Evolutionary conservation across 2,888 invertebrate species (phyloP), one percentile per base, ranked within the genome.

Genomic region (Lasioglossum vierecki): DNA sequence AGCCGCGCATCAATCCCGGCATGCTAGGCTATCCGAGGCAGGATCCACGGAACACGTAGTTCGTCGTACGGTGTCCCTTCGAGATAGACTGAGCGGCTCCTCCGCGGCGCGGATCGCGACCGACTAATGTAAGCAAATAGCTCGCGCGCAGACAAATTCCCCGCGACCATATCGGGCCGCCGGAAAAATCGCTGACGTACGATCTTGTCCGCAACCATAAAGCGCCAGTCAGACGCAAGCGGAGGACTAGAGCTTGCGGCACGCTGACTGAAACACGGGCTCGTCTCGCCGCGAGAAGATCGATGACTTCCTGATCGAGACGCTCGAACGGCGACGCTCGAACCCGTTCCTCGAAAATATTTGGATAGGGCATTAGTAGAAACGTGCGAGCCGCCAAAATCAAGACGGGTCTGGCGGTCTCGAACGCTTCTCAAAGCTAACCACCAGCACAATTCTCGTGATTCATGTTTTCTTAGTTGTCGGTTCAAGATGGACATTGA

Each of bases 81-180:
- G 70, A 41, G 70, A 70, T 70, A 70, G 70, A 70, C 70, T 70
- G 70, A 70, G 39, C 76, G 74, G 68, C 77, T 76, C 30, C 72
- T 63, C 49, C 76, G 76, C 76, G 78, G 39, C 60, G 70, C 53
- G 79, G 82, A 88, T 87, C 80, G 83, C 79, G 46, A 68, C 73
- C 79, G 85, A 89, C 91, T 89, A 92, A 93, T 91, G 91, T 91
- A 91, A 93, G 92, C 93, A 92, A 93, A 93, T 93, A 92, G 91
- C 89, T 88, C 77, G 88, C 82, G 74, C 82, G 76, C 88, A 92
- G 93, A 94, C 93, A 94, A 94, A 94, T 93, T 90, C 91, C 85
- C 85, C 85, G 79, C 88, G 80, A 81, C 93, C 92, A 88, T 92
- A 93, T 92, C 88, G 82, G 91, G 85, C 63, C 63, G 22, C 22